Percentiles rank a stretch among this genome's conserved stretches.
phyloP scores from a whole-genome alignment of 2,797 vertebrate species.

The Notolepis coatsorum region DNA sequence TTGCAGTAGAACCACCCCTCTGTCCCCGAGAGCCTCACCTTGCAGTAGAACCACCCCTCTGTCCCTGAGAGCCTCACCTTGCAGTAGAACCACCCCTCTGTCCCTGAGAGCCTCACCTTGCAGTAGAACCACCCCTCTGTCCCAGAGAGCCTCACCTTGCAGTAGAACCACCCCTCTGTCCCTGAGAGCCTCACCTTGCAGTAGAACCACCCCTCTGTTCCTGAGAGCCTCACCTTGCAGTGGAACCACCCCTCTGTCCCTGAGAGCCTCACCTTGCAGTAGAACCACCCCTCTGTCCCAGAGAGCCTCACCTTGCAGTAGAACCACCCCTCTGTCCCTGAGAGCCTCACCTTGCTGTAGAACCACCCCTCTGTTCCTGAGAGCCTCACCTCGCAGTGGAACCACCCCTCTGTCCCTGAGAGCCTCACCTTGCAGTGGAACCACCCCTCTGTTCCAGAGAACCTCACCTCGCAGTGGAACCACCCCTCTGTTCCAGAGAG shows the following conservation, averaged over 20 bases:
- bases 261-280: neutral
- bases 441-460: conserved; percentile 56
- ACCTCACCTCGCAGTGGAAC: conserved; percentile 35
- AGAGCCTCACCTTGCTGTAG: neutral
- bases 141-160: conserved; percentile 46
- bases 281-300: conserved; percentile 55
- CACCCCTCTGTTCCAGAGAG: too few species aligned
- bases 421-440: neutral
- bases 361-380: conserved; percentile 56
- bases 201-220: conserved; percentile 54
- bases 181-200: neutral
- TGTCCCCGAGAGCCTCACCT: neutral
- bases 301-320: conserved; percentile 40
- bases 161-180: too few species aligned
- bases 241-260: too few species aligned
- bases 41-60: conserved; percentile 41
- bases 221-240: conserved; percentile 40
- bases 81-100: too few species aligned
- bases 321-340: too few species aligned
- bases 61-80: conserved; percentile 50
- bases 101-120: neutral
- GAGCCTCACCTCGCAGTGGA: conserved; percentile 34
- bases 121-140: conserved; percentile 48
- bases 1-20: too few species aligned
- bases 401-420: too few species aligned